A percentile compares a stretch with the other conserved stretches of the same genome.
Evolutionary conservation across 2,113 vertebrate species (phyloP).

Genomic region (Cryptotis parvus): DNA sequence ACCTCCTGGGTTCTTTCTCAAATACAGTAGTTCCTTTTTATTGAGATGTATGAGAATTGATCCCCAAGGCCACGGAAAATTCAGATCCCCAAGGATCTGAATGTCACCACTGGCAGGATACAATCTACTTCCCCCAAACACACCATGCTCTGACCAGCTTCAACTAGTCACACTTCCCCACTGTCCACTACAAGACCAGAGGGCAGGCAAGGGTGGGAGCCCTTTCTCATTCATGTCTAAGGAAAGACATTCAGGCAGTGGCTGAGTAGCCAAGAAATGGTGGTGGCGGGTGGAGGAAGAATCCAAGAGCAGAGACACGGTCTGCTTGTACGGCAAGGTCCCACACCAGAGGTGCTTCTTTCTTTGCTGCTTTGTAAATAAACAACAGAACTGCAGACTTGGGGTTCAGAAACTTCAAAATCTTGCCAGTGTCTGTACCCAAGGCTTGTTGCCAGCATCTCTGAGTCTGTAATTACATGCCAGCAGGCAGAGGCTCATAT

Average conservation of each 20-base stretch:
- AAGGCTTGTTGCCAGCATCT: background rate
- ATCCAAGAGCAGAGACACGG: background rate
- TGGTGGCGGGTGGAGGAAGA: background rate
- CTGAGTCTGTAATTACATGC: background rate
- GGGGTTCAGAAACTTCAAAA: slow-evolving; percentile 34
- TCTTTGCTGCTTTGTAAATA: slow-evolving; percentile 57
- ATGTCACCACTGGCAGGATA: background rate
- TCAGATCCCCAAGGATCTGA: background rate
- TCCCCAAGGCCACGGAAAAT: slow-evolving; percentile 22
- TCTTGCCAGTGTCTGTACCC: background rate
- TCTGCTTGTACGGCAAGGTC: background rate
- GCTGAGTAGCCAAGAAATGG: background rate
- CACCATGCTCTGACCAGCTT: background rate
- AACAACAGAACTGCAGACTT: slow-evolving; percentile 48
- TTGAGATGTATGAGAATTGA: background rate
- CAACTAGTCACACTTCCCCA: slow-evolving; percentile 4
- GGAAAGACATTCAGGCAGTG: background rate
- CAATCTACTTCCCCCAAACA: slow-evolving; percentile 9
- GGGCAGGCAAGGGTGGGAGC: background rate
- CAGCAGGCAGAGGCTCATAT: slow-evolving; percentile 10
- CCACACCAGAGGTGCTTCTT: background rate
- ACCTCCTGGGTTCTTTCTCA: background rate
- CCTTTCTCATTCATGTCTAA: background rate
- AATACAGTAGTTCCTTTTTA: background rate
- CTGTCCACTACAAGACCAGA: background rate